Conservation (phyloP, 2,797 vertebrate species). For the Gymnoscopelus braueri region DNA sequence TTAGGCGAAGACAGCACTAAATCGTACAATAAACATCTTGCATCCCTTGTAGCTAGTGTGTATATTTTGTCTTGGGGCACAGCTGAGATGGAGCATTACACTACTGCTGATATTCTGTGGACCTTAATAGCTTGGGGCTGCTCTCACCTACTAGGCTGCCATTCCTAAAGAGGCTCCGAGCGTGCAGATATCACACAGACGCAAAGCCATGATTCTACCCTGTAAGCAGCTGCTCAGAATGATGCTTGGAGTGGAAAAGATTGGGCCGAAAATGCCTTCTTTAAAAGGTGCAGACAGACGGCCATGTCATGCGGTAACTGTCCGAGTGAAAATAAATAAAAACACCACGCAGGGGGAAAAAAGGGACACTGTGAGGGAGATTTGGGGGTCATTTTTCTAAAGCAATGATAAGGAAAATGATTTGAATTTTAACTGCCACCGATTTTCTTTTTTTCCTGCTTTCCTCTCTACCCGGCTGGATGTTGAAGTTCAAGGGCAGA, state of each 20-base stretch:
- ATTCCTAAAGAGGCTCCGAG: conserved; percentile 10
- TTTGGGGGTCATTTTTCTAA: conserved; percentile 26
- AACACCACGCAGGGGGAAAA: conserved; percentile 12
- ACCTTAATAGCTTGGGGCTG: conserved; percentile 18
- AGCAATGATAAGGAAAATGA: conserved; percentile 10
- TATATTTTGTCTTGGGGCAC: not conserved
- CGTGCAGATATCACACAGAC: conserved; percentile 9
- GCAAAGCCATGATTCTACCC: conserved; percentile 6
- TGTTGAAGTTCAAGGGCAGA: conserved; percentile 29
- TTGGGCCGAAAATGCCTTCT: not conserved
- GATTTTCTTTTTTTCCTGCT: conserved; percentile 18
- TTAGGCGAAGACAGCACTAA: no score
- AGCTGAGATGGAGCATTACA: not conserved
- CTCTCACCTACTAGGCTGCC: not conserved
- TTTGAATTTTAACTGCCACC: conserved; percentile 32
- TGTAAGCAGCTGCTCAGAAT: not conserved
- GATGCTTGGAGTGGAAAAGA: not conserved
- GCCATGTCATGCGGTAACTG: not conserved
- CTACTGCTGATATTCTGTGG: conserved; percentile 11
- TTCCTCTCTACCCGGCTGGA: conserved; percentile 21
- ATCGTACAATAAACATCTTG: no score
- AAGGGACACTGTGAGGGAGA: conserved; percentile 1
- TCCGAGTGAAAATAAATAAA: conserved; percentile 14
- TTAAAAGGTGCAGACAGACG: not conserved
- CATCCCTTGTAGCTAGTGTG: no score